phyloP scores from a whole-genome alignment of 2,888 invertebrate species.

The Carabus problematicus region DNA sequence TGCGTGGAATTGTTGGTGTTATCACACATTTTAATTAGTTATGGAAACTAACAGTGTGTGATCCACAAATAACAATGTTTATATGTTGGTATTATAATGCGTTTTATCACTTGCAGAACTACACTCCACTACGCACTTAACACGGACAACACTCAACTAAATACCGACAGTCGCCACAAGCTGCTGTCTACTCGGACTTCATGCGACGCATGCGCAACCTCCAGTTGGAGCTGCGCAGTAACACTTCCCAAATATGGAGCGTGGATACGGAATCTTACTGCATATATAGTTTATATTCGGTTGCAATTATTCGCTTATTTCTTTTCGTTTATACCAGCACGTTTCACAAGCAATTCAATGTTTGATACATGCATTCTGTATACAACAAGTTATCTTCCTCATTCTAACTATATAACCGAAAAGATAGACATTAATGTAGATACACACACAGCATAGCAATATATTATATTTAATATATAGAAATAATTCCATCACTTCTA shows the following conservation, averaged over 20 bases:
- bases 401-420: neutral
- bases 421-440: neutral
- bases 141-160: constrained; percentile 31
- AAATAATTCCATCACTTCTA: no score
- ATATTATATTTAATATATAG: no score
- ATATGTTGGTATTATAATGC: constrained; percentile 17
- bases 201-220: constrained; percentile 44
- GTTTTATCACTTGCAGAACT: constrained; percentile 24
- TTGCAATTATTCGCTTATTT: constrained; percentile 25
- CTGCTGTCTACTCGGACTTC: neutral
- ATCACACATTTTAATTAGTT: constrained; percentile 56
- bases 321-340: neutral
- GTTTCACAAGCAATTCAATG: neutral
- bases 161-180: constrained; percentile 10
- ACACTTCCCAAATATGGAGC: constrained; percentile 49
- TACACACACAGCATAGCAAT: no score
- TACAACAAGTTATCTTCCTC: no score
- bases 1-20: constrained; percentile 73
- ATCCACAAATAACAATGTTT: constrained; percentile 35
- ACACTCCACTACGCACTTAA: constrained; percentile 30
- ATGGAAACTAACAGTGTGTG: constrained; percentile 30
- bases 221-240: constrained; percentile 51
- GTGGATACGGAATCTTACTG: constrained; percentile 37
- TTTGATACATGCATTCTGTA: neutral
- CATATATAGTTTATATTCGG: constrained; percentile 38